Evolutionary conservation across 2,888 invertebrate species (phyloP).

Genomic region (Orthosia incerta): DNA sequence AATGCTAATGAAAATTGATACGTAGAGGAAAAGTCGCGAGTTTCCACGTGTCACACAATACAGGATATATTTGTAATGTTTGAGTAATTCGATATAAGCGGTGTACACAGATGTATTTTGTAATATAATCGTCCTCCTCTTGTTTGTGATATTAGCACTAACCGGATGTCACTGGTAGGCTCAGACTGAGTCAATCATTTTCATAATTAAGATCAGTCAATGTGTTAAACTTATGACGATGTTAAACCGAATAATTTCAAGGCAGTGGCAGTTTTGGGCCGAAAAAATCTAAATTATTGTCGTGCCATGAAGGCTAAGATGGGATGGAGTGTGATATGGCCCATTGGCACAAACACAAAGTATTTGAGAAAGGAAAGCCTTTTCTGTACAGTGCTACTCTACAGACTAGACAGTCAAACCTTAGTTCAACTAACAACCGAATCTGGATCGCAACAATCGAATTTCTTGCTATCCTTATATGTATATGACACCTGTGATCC

Average conservation of each 20-base stretch:
- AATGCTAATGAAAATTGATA: constrained; percentile 51
- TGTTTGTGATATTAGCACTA: not conserved
- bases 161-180: not conserved
- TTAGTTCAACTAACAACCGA: not conserved
- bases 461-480: not conserved
- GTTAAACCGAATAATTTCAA: not conserved
- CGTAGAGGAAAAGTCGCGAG: constrained; percentile 21
- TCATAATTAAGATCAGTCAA: not conserved
- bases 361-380: not conserved
- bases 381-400: not conserved
- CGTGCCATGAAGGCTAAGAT: too few species aligned
- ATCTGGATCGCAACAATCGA: not conserved
- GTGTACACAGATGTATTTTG: not conserved
- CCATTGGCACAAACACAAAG: not conserved
- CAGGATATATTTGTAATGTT: constrained; percentile 28
- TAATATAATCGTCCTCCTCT: not conserved
- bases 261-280: too few species aligned
- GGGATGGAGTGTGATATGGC: not conserved
- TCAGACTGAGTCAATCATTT: not conserved
- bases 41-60: not conserved
- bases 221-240: not conserved
- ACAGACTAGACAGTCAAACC: not conserved
- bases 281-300: too few species aligned
- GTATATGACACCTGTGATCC: not conserved
- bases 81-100: not conserved